These are phyloP conservation scores for Sepioteuthis lessoniana DNA, from an alignment of 2,888 invertebrate species.

Conservation along the genomic window DNA sequence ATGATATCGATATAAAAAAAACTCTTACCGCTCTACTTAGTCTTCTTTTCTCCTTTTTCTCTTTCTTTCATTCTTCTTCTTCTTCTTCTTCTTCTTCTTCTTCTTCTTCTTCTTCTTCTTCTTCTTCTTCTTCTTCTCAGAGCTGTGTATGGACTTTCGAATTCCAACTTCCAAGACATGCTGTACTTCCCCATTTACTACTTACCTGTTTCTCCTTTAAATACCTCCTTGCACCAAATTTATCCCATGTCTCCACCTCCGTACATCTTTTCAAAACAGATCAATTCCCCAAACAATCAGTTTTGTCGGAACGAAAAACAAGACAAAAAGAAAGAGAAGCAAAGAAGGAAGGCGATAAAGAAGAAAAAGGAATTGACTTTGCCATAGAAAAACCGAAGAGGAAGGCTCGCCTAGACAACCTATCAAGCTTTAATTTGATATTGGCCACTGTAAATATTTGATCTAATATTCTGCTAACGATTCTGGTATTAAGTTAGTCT, in stretches of 20 bases:
- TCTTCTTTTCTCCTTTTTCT: background rate
- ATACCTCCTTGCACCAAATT: background rate
- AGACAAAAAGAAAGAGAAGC: background rate
- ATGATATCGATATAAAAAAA: too few species aligned
- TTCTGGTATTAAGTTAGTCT: background rate
- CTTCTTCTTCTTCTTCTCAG: background rate
- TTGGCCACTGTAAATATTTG: conserved; percentile 23
- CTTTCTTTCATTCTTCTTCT: background rate
- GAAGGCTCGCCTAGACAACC: background rate
- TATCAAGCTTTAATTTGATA: background rate
- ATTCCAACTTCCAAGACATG: background rate
- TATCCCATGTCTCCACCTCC: background rate
- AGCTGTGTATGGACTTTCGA: background rate
- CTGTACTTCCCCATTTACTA: background rate
- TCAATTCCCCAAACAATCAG: background rate
- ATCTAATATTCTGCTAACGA: conserved; percentile 1
- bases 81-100: too few species aligned
- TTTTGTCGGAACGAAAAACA: background rate
- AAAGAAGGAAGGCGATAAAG: background rate
- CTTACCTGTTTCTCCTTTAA: background rate
- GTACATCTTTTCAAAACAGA: background rate
- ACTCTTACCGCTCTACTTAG: background rate
- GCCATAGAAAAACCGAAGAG: background rate
- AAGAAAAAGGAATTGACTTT: background rate
- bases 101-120: background rate